Base-by-base conservation (phyloP, 2,888 invertebrate genomes). In the Baccha elongata region DNA sequence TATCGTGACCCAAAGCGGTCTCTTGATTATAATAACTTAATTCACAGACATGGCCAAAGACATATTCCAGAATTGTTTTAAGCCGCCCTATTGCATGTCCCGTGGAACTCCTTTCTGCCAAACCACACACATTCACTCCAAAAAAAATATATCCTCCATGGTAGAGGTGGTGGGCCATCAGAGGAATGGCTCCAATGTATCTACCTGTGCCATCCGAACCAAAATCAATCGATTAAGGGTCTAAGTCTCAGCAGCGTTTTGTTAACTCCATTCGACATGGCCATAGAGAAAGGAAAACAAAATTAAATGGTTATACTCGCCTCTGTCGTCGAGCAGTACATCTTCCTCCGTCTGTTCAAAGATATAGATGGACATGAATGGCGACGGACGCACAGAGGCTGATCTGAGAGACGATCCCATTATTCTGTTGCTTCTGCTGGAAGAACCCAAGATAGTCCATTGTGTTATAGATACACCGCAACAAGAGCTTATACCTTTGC, bases 171-270 rank as follows among this genome's bases (percentile, higher is more conserved):
- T 29, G 68, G 7, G 15, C 32, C 53, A 53, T 53, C 72, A 53
- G 35, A 37, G 10, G 52, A 53, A 37, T 15, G 81, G 75, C 78
- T 78, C 67, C 78, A 58, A 40, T 52, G 55, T 68, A 74, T 84
- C 84, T 84, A 84, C 84, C 84, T 84, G 84, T 68, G 69, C 72
- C 67, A 68, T 68, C 72, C 79, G 40, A 67, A 74, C 78, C 78
- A 65, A 84, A 84, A 84, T 84, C 78, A 84, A 84, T 84, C 84
- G 84, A 84, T 84, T 84, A 84, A 83, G 76, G 78, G 72, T 68
- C 58, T 73, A 46, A 52, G 72, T 11, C 42, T 50, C 32, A 53
- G 73, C 67, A 67, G 71, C 72, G 78, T 83, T 83, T 83, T 83
- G 83, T 83, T 78, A 83, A 78, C 81, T 76, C 72, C 81, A 78